Base-by-base conservation (phyloP, 2,113 vertebrate genomes). In the Oostethus manadensis region DNA sequence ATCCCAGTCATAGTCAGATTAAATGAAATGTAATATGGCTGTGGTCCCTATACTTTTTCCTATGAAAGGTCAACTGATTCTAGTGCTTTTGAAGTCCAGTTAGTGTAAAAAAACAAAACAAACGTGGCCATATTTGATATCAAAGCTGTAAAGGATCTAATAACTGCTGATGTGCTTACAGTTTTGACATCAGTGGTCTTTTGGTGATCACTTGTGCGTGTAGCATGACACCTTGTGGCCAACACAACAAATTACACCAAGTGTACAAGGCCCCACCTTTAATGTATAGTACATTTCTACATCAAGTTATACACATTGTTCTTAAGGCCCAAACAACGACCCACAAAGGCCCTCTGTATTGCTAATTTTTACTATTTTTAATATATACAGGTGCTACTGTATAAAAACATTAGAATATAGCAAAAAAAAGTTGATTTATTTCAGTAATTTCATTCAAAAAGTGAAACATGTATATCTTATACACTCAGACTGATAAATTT, bases 201-300 rank as follows among this genome's bases (percentile, higher is more conserved):
- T 20, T 8, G 1, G 3, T 16, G 4, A 9, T 43, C 33, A 74
- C 77, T 78, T 47, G 38, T 78, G 14, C 53, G 38, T 44, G 2
- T 64, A 78, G 53, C 29, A 68, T 85, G 85, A 68, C 87, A 80
- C 58, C 85, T 83, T 66, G 75, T 80, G 87, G 73, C 38, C 18
- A 49, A 51, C 0, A 68, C 6, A 10, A 68, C 53, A 26, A 63
- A 40, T 16, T 74, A 33, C 20, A 11, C 38, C 4, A 40, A 1
- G 43, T 18, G 8, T 21, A 20, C 15, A 42, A 1, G 5, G 38
- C 26, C 0, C 23, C 1, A 3, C 35, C 55, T 57, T 0, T 18
- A 8, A 1, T 6, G 7, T 46, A 46, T 5, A 46, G 17, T 4
- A 14, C 44, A 46, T n/a, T 46, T 46, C 7, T 45, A 8, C 2